Conservation (phyloP, 1,140 invertebrate genomes). For the Eubasilissa regina region DNA sequence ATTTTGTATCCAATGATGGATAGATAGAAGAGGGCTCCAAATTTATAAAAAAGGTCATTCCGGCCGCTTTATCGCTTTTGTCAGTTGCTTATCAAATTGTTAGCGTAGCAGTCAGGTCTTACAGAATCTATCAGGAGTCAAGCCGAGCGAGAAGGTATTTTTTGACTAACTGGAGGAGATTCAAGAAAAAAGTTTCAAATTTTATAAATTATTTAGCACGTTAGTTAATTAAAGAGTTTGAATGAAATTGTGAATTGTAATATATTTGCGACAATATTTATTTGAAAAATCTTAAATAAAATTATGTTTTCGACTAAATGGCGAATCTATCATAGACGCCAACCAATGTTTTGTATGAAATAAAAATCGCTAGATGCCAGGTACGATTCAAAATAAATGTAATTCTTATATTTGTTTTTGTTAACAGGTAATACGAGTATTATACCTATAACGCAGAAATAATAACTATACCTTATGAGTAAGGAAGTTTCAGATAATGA, state of each 20-base stretch:
- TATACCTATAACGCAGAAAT: no score
- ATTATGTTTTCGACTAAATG: background rate
- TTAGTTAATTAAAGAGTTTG: background rate
- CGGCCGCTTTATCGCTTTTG: conserved; percentile 4
- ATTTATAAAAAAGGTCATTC: conserved; percentile 34
- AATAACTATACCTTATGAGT: no score
- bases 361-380: conserved; percentile 13
- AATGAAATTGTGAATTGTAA: background rate
- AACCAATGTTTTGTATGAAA: conserved; percentile 12
- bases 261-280: background rate
- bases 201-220: background rate
- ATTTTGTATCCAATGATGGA: background rate
- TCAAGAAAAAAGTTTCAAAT: no score
- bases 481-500: no score
- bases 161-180: no score
- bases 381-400: background rate
- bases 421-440: no score
- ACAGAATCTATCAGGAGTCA: conserved; percentile 40
- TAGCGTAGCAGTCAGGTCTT: conserved; percentile 44
- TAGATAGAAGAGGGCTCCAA: background rate
- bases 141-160: conserved; percentile 25
- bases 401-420: no score
- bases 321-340: background rate
- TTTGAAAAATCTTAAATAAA: background rate
- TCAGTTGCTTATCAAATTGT: conserved; percentile 4